phyloP scores from a whole-genome alignment of 2,113 vertebrate genomes.

The Pao palembangensis region DNA sequence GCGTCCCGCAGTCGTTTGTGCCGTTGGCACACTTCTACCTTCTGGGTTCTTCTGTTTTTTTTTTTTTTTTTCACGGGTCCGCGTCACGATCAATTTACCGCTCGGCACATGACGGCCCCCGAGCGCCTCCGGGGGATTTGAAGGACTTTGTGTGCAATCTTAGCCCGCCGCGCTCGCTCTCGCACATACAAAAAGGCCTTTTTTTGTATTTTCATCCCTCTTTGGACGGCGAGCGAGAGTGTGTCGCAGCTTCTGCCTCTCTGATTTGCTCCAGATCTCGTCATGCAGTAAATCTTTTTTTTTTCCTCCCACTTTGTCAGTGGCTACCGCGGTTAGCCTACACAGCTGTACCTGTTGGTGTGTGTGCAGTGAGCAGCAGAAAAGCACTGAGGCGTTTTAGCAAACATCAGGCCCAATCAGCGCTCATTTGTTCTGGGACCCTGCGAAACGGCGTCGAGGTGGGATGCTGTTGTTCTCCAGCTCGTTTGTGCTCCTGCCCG shows the following conservation, averaged over 20 bases:
- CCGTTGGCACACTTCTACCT: conserved; percentile 63
- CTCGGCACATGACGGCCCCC: conserved; percentile 70
- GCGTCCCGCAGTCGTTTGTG: conserved; percentile 57
- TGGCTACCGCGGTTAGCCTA: too few species aligned
- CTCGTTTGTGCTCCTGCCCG: conserved; percentile 54
- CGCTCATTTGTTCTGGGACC: conserved; percentile 53
- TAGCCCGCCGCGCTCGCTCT: conserved; percentile 55
- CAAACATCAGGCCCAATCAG: conserved; percentile 64
- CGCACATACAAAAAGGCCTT: conserved; percentile 60
- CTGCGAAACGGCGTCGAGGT: conserved; percentile 44
- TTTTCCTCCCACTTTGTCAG: too few species aligned
- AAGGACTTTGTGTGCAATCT: conserved; percentile 69
- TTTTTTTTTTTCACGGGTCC: conserved; percentile 50
- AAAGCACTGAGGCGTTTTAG: conserved; percentile 40
- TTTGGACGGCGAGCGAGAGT: conserved; percentile 49
- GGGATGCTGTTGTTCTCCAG: conserved; percentile 22
- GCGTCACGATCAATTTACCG: conserved; percentile 75
- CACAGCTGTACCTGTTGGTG: background rate
- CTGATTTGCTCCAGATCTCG: conserved; percentile 41
- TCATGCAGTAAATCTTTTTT: too few species aligned
- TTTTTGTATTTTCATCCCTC: conserved; percentile 64
- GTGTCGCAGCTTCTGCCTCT: conserved; percentile 50
- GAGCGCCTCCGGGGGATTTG: conserved; percentile 69
- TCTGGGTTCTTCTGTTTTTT: conserved; percentile 48
- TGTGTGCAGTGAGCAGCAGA: conserved; percentile 10